These are phyloP conservation scores for Cotesia typhae DNA, from an alignment of 1,140 invertebrate genomes.

Conservation along the genomic window DNA sequence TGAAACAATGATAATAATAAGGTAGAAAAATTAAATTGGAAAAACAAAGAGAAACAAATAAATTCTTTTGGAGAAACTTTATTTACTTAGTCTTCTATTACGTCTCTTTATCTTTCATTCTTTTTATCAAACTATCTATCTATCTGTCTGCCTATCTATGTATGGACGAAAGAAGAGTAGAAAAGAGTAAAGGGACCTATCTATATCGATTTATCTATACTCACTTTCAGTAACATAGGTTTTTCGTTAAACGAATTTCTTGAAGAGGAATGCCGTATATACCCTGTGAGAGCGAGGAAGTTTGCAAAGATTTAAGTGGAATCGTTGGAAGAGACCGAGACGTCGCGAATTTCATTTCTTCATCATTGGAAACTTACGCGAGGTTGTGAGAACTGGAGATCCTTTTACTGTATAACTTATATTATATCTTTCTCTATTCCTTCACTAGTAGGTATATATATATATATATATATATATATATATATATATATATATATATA, in stretches of 20 bases:
- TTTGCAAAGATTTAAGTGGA: conserved; percentile 27
- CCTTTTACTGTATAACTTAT: conserved; percentile 22
- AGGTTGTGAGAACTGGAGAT: conserved; percentile 12
- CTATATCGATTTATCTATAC: conserved; percentile 8
- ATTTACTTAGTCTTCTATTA: conserved; percentile 12
- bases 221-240: conserved; percentile 8
- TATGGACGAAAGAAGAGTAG: not conserved
- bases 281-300: conserved; percentile 1
- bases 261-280: conserved; percentile 9
- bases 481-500: too few species aligned
- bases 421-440: conserved; percentile 1
- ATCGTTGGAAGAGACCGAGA: conserved; percentile 20
- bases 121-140: conserved; percentile 1
- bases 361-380: conserved; percentile 33
- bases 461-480: too few species aligned
- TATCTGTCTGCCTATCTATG: not conserved
- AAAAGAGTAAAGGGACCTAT: not conserved
- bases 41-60: conserved; percentile 7
- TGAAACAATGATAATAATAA: too few species aligned
- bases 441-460: not conserved
- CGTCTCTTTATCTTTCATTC: not conserved
- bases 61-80: not conserved
- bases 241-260: conserved; percentile 26
- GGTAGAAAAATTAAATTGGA: not conserved
- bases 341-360: conserved; percentile 29